A percentile compares a stretch with the other conserved stretches of the same genome.
Evolutionary conservation across 2,888 invertebrate species (phyloP).

Genomic region (Idaea dimidiata): DNA sequence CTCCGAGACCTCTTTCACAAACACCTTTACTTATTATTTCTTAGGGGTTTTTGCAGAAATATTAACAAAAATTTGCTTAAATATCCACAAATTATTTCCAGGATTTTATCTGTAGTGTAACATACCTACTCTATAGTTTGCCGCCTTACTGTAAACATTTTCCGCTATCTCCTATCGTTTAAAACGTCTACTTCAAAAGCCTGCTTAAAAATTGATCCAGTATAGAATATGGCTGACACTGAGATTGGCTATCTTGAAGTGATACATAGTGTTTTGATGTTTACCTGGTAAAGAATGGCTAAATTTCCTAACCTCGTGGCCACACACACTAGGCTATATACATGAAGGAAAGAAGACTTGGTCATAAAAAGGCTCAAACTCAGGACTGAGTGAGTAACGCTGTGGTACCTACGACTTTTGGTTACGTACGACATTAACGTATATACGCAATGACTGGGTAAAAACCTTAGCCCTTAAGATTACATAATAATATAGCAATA

Average conservation of each 20-base stretch:
- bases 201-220: not conserved
- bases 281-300: not conserved
- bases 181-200: too few species aligned
- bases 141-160: too few species aligned
- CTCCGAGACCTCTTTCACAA: too few species aligned
- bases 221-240: not conserved
- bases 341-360: conserved; percentile 1
- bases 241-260: not conserved
- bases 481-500: conserved; percentile 61
- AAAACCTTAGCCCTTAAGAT: conserved; percentile 32
- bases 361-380: not conserved
- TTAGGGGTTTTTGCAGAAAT: too few species aligned
- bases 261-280: not conserved
- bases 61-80: too few species aligned
- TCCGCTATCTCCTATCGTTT: too few species aligned
- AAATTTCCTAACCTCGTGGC: not conserved
- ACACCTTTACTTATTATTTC: too few species aligned
- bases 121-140: too few species aligned
- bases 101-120: too few species aligned
- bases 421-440: not conserved
- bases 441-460: not conserved
- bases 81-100: too few species aligned
- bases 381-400: not conserved
- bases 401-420: not conserved
- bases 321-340: too few species aligned